phyloP scores from a whole-genome alignment of 1,140 invertebrate genomes.

The Lerema accius region DNA sequence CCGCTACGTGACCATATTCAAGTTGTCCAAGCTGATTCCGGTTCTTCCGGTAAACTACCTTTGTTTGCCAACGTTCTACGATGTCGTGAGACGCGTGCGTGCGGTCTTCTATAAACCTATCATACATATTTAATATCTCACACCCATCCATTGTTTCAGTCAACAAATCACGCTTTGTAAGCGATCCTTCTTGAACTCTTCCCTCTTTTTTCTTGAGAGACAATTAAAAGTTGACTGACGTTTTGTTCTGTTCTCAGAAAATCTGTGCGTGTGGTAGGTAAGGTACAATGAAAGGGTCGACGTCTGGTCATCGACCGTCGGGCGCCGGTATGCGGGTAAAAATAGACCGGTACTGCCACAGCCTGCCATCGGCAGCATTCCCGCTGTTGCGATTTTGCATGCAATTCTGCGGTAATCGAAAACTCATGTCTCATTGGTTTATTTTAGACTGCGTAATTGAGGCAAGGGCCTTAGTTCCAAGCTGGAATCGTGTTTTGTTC shows the following conservation, averaged over 20 bases:
- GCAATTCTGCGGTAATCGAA: conserved; percentile 29
- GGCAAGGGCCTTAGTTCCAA: not conserved
- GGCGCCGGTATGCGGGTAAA: conserved; percentile 61
- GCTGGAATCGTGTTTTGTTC: not conserved
- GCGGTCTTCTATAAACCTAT: conserved; percentile 13
- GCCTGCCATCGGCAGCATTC: conserved; percentile 37
- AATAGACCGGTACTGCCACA: conserved; percentile 47
- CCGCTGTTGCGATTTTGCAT: conserved; percentile 26
- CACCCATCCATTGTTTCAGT: conserved; percentile 15
- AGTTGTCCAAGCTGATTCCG: not conserved
- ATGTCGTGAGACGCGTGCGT: conserved; percentile 19
- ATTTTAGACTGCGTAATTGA: not conserved
- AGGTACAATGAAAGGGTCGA: conserved; percentile 34
- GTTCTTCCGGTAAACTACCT: not conserved
- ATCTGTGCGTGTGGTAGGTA: conserved; percentile 32
- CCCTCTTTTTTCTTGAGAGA: not conserved
- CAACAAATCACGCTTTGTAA: conserved; percentile 1
- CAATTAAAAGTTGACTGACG: conserved; percentile 10
- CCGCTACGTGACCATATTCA: not conserved
- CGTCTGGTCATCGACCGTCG: conserved; percentile 48
- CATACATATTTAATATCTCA: conserved; percentile 25
- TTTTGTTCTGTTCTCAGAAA: conserved; percentile 33
- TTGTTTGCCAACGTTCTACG: conserved; percentile 1
- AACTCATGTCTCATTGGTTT: not conserved
- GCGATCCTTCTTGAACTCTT: too few relatives aligned